A percentile compares a stretch with the other conserved stretches of the same genome.
Evolutionary conservation across 1,140 invertebrate species (phyloP).

Genomic region (Thereuonema tuberculata): DNA sequence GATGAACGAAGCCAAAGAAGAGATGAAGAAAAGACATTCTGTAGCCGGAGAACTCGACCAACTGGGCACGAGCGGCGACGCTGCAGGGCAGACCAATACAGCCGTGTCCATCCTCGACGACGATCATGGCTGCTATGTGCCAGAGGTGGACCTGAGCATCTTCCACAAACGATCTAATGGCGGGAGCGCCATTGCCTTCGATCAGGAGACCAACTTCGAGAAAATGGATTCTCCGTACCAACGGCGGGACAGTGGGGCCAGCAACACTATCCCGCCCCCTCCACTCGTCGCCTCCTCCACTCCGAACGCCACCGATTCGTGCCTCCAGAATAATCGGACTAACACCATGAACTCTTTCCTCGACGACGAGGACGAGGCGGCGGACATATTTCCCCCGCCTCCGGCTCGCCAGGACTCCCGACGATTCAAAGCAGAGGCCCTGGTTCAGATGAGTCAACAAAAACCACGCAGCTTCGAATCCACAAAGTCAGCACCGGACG

Average conservation of each 20-base stretch:
- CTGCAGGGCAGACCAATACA: too few species aligned
- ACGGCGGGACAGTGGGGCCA: not conserved
- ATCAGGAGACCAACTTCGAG: constrained; percentile 5
- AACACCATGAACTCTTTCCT: not conserved
- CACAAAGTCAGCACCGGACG: constrained; percentile 71
- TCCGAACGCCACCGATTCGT: too few species aligned
- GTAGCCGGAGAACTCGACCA: not conserved
- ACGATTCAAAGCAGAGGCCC: constrained; percentile 40
- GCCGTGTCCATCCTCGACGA: constrained; percentile 20
- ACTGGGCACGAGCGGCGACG: too few species aligned
- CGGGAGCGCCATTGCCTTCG: constrained; percentile 1
- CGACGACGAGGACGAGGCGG: not conserved
- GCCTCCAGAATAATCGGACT: not conserved
- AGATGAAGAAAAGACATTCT: not conserved
- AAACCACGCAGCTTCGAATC: constrained; percentile 57
- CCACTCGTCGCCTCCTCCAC: not conserved
- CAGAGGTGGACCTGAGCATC: constrained; percentile 20
- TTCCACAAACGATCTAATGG: constrained; percentile 21
- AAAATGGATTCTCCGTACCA: not conserved
- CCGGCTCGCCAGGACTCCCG: not conserved
- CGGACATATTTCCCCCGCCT: not conserved
- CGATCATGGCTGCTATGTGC: constrained; percentile 23
- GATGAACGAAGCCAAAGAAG: constrained; percentile 21
- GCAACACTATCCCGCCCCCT: not conserved
- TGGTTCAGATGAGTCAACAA: constrained; percentile 44